These are phyloP conservation scores for Rhagophthalmus giganteus DNA, from an alignment of 2,888 invertebrate species.

Conservation along the genomic window DNA sequence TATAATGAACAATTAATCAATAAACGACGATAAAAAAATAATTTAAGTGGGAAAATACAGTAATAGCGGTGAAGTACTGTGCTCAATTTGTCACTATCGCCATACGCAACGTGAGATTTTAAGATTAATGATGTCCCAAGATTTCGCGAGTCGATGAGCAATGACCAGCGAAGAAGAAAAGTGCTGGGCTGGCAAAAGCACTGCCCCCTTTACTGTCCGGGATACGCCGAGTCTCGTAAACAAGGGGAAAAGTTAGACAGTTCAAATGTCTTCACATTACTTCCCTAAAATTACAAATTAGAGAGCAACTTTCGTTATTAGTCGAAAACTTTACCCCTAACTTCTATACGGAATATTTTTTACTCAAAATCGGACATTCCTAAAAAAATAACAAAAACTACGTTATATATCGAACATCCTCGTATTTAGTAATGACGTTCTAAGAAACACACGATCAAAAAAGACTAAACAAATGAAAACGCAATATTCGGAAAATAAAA, in stretches of 20 bases:
- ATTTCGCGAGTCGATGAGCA: constrained; percentile 30
- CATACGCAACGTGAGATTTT: constrained; percentile 35
- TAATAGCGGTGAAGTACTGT: constrained; percentile 11
- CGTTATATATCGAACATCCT: too few relatives aligned
- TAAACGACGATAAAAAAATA: too few relatives aligned
- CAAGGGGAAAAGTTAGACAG: constrained; percentile 32
- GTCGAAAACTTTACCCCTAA: constrained; percentile 21
- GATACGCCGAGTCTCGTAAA: constrained; percentile 21
- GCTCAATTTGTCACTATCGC: constrained; percentile 35
- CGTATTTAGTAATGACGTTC: too few relatives aligned
- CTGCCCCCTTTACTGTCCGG: constrained; percentile 24
- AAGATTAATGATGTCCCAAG: constrained; percentile 35
- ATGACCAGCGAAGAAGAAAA: constrained; percentile 33
- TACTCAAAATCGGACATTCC: constrained; percentile 11
- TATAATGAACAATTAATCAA: too few relatives aligned
- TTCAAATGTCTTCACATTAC: constrained; percentile 34
- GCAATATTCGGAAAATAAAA: constrained; percentile 17
- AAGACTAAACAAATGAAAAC: constrained; percentile 13
- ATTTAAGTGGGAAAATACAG: too few relatives aligned
- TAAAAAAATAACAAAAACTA: too few relatives aligned
- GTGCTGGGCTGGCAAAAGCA: constrained; percentile 27
- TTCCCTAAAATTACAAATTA: constrained; percentile 36
- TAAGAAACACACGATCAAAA: background rate
- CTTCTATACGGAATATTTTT: constrained; percentile 14
- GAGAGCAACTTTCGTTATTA: constrained; percentile 35